Evolutionary conservation across 2,113 vertebrate genomes (phyloP), one percentile per base, ranked within the genome.

Genomic region (Chaetura pelagica): DNA sequence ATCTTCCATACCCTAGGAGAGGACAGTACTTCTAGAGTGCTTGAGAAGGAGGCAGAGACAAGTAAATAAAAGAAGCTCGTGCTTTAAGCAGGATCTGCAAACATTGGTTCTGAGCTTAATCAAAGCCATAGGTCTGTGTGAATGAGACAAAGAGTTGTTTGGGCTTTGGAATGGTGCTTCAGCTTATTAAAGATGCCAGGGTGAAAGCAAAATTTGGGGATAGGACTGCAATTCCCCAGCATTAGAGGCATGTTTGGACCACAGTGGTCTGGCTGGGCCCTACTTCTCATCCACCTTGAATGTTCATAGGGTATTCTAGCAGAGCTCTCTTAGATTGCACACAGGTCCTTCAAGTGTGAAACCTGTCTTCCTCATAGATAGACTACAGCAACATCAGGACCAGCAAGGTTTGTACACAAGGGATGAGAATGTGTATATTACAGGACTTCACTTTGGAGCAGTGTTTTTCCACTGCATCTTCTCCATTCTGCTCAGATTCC

Each of bases 401-500:
- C 35, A 74, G 64, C 44, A 44, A 7, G 34, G 34, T 84, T 17
- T 57, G 23, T 35, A 40, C 12, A 8, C 66, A 52, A 54, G 22
- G 44, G 30, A 38, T 64, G 85, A 91, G 62, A 84, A 91, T 32
- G 40, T 73, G 29, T 74, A 6, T 86, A 64, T 93, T 84, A 75
- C 12, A 13, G 49, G 49, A 30, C 51, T n/a, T 80, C 35, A 26
- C 34, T 78, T 42, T 2, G 0, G 3, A 76, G 63, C 44, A 19
- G 26, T 24, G 40, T 55, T 71, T 85, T 83, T 88, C 63, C 48
- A 66, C 42, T 54, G 55, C 71, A 51, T 82, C 93, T 89, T 69
- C 79, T 88, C 89, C 59, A 17, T 85, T 74, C 75, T 83, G 35
- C 48, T 92, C 72, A 90, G n/a, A 10, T 58, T 90, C 35, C 80